These are phyloP conservation scores for Nicator chloris DNA, from an alignment of 2,113 vertebrate species.

Conservation along the genomic window DNA sequence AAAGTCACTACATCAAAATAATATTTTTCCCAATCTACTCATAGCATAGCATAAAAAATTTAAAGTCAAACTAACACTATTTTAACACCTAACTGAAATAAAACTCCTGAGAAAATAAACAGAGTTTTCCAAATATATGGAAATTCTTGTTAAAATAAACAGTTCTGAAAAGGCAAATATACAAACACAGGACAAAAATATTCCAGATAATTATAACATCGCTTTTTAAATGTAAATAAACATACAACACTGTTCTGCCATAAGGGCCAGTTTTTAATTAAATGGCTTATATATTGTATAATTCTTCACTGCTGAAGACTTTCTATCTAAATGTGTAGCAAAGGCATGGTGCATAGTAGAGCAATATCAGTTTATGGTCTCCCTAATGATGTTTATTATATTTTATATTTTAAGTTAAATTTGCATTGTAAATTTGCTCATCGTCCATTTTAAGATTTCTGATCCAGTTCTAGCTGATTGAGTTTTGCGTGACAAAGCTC, in stretches of 20 bases:
- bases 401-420: background rate
- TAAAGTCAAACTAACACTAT: background rate
- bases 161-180: background rate
- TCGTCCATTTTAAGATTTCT: background rate
- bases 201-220: background rate
- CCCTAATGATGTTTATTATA: background rate
- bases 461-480: background rate
- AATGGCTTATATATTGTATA: background rate
- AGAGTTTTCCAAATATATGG: background rate
- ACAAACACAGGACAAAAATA: background rate
- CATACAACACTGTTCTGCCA: background rate
- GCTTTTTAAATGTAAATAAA: background rate
- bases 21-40: background rate
- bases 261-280: background rate
- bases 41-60: background rate
- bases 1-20: background rate
- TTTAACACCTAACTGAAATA: background rate
- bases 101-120: background rate
- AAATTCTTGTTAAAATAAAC: background rate
- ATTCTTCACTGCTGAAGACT: background rate
- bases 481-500: background rate
- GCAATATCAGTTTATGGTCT: background rate
- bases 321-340: background rate
- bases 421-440: background rate
- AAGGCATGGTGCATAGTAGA: background rate